Conservation (phyloP, 2,113 vertebrate genomes). For the Podarcis cretensis region DNA sequence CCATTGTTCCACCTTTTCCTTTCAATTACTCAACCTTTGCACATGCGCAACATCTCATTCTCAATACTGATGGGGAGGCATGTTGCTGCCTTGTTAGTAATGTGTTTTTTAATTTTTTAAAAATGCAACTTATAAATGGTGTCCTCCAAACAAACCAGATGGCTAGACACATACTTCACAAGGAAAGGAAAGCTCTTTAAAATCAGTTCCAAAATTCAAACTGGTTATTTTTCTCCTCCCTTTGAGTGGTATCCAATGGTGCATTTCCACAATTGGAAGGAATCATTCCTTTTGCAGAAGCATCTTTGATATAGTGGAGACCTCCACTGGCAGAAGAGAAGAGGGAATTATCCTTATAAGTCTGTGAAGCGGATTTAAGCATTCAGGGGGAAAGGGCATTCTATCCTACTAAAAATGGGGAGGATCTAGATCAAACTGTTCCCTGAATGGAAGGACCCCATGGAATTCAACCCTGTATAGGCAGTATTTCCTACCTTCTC, state of each 20-base stretch:
- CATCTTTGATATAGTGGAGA: background rate
- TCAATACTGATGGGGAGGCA: background rate
- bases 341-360: background rate
- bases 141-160: background rate
- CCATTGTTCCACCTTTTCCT: background rate
- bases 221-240: background rate
- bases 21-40: background rate
- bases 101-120: background rate
- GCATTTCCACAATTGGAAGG: background rate
- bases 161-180: too few species aligned
- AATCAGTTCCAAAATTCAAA: background rate
- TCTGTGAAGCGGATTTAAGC: background rate
- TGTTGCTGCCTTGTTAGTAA: background rate
- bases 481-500: slow-evolving; percentile 27
- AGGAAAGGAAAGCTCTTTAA: background rate
- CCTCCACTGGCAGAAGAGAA: background rate
- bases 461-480: background rate
- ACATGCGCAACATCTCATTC: background rate
- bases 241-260: background rate
- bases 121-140: background rate
- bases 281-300: background rate
- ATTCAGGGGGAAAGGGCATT: background rate
- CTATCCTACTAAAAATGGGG: too few species aligned
- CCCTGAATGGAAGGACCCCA: background rate
- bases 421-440: background rate